phyloP scores from a whole-genome alignment of 2,113 vertebrate species.

The Toxostoma redivivum region DNA sequence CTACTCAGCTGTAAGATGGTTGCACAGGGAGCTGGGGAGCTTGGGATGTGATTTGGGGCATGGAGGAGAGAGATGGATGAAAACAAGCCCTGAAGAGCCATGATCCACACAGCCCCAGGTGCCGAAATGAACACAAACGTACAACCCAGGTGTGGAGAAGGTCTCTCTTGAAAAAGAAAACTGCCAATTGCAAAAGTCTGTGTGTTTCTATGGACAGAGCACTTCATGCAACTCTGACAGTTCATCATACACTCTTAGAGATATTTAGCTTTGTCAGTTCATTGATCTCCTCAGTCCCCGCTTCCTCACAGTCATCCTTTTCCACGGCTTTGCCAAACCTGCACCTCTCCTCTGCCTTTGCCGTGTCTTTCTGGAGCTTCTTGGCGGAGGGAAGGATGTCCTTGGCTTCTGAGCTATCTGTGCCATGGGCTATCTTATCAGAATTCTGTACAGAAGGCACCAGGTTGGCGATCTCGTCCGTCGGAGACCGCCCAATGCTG shows the following conservation, averaged over 20 bases:
- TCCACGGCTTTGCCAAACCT: slow-evolving; percentile 52
- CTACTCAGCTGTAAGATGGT: slow-evolving; percentile 61
- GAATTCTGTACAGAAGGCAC: slow-evolving; percentile 76
- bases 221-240: slow-evolving; percentile 57
- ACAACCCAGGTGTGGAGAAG: slow-evolving; percentile 33
- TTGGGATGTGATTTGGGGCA: slow-evolving; percentile 50
- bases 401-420: slow-evolving; percentile 59
- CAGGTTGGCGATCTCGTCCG: slow-evolving; percentile 90
- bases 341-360: slow-evolving; percentile 52
- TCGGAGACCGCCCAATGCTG: slow-evolving; percentile 96
- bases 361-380: slow-evolving; percentile 62
- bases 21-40: slow-evolving; percentile 70
- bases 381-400: slow-evolving; percentile 45
- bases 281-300: slow-evolving; percentile 67
- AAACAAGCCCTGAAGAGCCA: slow-evolving; percentile 58
- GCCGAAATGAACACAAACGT: slow-evolving; percentile 54
- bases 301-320: slow-evolving; percentile 68
- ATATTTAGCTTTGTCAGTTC: slow-evolving; percentile 88
- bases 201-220: slow-evolving; percentile 64
- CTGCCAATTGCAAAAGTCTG: slow-evolving; percentile 45
- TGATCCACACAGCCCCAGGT: slow-evolving; percentile 68
- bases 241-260: slow-evolving; percentile 84
- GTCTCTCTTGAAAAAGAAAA: slow-evolving; percentile 52
- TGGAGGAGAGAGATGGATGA: slow-evolving; percentile 60
- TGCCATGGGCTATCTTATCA: slow-evolving; percentile 59